phyloP scores from a whole-genome alignment of 2,797 vertebrate genomes.

The Syndactyla subalaris region DNA sequence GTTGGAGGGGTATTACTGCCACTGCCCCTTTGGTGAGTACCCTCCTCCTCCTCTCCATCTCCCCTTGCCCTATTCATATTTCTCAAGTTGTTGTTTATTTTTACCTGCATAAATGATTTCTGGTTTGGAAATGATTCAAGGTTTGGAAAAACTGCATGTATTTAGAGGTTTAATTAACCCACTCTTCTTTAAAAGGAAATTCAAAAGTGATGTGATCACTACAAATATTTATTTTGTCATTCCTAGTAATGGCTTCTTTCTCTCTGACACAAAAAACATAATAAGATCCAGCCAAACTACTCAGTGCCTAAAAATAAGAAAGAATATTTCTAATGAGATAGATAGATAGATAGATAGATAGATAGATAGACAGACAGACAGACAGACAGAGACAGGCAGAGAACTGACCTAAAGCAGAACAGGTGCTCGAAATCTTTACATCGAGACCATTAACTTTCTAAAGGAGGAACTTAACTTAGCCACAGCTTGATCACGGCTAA shows the following conservation, averaged over 20 bases:
- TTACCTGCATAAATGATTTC: background rate
- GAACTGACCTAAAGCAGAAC: background rate
- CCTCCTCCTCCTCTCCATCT: background rate
- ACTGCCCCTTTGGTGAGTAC: constrained; percentile 97
- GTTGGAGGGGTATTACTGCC: constrained; percentile 94
- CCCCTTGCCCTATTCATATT: background rate
- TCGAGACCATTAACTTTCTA: background rate
- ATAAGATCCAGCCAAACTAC: background rate
- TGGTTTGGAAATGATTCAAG: background rate
- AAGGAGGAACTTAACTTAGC: background rate
- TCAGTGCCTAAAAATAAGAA: background rate
- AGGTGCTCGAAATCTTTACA: background rate
- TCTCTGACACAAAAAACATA: background rate
- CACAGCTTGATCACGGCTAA: background rate
- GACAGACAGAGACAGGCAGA: background rate
- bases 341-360: background rate
- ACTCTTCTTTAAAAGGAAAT: background rate
- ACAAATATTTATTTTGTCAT: background rate
- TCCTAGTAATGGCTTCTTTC: background rate
- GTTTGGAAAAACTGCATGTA: background rate
- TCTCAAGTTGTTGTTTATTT: background rate
- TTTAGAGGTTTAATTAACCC: background rate
- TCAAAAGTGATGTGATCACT: background rate
- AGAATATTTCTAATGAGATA: background rate
- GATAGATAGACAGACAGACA: background rate